These are phyloP conservation scores for Lucinisca nassula DNA, from an alignment of 2,888 invertebrate genomes.

Conservation along the genomic window DNA sequence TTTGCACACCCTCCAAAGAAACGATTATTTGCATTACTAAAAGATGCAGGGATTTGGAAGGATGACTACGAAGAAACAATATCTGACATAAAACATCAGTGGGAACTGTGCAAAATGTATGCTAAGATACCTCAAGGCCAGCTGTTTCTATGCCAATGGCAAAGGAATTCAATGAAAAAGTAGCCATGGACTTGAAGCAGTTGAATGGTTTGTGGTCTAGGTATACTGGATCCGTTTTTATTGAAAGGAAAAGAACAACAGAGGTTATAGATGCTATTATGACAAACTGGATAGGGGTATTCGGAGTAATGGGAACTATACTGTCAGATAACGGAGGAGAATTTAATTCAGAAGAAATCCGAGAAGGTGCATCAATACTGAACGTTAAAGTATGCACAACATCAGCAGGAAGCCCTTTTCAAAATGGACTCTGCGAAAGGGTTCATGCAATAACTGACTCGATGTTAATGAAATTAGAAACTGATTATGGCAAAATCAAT, in stretches of 20 bases:
- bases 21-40: conserved; percentile 28
- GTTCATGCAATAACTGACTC: conserved; percentile 26
- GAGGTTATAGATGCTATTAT: conserved; percentile 38
- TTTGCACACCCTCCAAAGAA: conserved; percentile 48
- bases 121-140: conserved; percentile 22
- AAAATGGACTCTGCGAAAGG: conserved; percentile 19
- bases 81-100: conserved; percentile 14
- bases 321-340: conserved; percentile 51
- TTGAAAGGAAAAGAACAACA: conserved; percentile 21
- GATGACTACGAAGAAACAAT: background rate
- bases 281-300: conserved; percentile 46
- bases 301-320: conserved; percentile 32
- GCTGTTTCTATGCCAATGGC: conserved; percentile 42
- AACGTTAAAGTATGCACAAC: background rate
- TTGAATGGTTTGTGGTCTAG: conserved; percentile 48
- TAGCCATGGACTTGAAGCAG: conserved; percentile 63
- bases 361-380: conserved; percentile 31
- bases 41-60: conserved; percentile 41
- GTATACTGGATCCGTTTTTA: conserved; percentile 51
- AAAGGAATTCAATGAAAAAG: conserved; percentile 51
- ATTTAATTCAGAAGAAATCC: conserved; percentile 45
- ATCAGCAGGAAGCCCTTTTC: background rate
- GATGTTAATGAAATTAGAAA: conserved; percentile 49
- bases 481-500: conserved; percentile 27
- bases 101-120: conserved; percentile 42